Base-by-base conservation (phyloP, 2,113 vertebrate genomes). In the Pteropus alecto region DNA sequence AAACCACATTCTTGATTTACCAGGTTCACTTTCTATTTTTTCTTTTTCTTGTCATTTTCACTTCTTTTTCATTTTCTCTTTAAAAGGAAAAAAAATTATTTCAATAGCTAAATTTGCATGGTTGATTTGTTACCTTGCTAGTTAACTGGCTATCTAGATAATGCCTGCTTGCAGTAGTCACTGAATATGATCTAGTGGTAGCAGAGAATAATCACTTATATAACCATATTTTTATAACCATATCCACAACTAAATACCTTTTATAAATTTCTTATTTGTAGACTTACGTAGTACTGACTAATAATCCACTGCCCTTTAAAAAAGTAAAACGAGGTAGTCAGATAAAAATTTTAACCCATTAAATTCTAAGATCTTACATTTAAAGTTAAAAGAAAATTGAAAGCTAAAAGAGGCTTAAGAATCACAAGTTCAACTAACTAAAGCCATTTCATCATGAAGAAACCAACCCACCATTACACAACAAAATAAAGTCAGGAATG, bases 391-490 rank as follows among this genome's bases (percentile, higher is more conserved):
- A 54, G 35, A 71, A 76, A 87, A 74, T 81, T 41, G 65, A 63
- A 94, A 94, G 33, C 7, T 90, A 73, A 92, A 92, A 61, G 54
- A 60, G 3, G 30, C 33, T 65, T 84, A 67, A 84, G 15, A 74
- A 90, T 65, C 30, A 87, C 7, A 92, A 67, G 24, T 82, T 88
- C 28, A 71, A 70, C 13, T 76, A 61, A 84, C 46, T 41, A 22
- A 95, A 93, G 46, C 38, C 54, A 67, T 71, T 41, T 83, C 35
- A 65, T 89, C 43, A 78, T 28, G 54, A 84, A 60, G 28, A 97
- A 97, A 56, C 30, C 83, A 87, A 30, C 9, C n/a, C 26, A 90
- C 16, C 22, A 43, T 7, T 19, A 41, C 2, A 33, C 22, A 48
- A 65, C 18, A 78, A 7, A 48, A 18, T 16, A 2, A 89, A 92